Conservation (phyloP, 64 coral and sea anemone species). For the Dendrophyllia cribrosa region DNA sequence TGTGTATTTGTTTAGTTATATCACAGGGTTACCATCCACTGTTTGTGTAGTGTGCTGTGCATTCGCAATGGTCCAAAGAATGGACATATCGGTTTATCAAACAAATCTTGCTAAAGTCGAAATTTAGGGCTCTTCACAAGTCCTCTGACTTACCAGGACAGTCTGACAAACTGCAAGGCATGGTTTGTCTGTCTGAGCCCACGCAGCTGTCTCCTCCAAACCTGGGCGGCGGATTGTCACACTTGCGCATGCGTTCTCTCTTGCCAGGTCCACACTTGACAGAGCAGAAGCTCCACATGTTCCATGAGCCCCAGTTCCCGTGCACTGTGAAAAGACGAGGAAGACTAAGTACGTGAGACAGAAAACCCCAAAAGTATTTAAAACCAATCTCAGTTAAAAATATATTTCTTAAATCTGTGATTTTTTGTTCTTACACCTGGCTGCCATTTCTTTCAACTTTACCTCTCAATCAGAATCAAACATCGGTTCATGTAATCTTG, state of each 20-base stretch:
- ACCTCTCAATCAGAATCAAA: neutral
- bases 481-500: neutral
- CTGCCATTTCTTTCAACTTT: no score
- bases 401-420: no score
- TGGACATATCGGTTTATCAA: no score
- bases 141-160: conserved; percentile 81
- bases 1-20: no score
- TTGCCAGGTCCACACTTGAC: conserved; percentile 93
- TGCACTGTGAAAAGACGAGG: conserved; percentile 69
- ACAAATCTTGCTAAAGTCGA: no score
- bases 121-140: neutral
- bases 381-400: no score
- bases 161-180: conserved; percentile 93
- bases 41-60: no score
- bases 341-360: neutral
- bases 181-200: conserved; percentile 81
- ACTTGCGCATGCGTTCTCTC: conserved; percentile 89
- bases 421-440: no score
- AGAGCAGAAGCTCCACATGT: conserved; percentile 98
- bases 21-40: no score
- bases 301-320: conserved; percentile 95
- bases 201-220: conserved; percentile 84
- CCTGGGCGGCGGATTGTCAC: conserved; percentile 87
- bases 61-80: no score
- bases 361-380: neutral